Base-by-base conservation (phyloP, 2,113 vertebrate species). In the Strix uralensis region DNA sequence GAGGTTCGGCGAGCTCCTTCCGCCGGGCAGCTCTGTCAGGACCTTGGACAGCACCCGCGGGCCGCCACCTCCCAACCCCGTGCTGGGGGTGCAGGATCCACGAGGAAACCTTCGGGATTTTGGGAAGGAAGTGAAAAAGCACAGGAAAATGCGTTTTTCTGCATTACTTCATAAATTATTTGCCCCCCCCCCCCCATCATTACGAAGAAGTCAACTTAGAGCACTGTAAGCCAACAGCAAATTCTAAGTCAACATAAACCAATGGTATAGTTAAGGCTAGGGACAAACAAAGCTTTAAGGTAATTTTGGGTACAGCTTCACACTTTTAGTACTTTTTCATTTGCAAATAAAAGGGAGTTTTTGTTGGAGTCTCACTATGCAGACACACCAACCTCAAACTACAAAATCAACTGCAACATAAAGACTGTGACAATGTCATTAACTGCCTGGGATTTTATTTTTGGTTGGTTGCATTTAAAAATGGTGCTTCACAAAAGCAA, bases 181-280 rank as follows among this genome's bases (percentile, higher is more conserved):
- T 40, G 11, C 20, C 9, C 10, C 38, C 6, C 11, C 4, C 13
- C 13, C 5, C 15, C 3, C 15, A 5, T 34, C 4, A 30, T 29
- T 5, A 40, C 0, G 10, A 51, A 47, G 17, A 61, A 34, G 46
- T 10, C 62, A 17, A 5, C 10, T 22, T 6, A 15, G 8, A 44
- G 18, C 4, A 18, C 9, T 6, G 11, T 6, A 65, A 23, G 26
- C 46, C 7, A 19, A 40, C 7, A 65, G 6, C 3, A 38, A 55
- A 55, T 38, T 63, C 5, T 1, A 34, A 44, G 23, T 11, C 40
- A 51, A 19, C 18, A 2, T 8, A 25, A 74, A 18, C 5, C 63
- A 30, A 19, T 0, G 1, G 22, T 4, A 38, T 2, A 74, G 14
- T 3, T 44, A n/a, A 38, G 32, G 51, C 10, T 29, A 18, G 32